Conservation (phyloP, 2,797 vertebrate species). For the Myotis findleyi region DNA sequence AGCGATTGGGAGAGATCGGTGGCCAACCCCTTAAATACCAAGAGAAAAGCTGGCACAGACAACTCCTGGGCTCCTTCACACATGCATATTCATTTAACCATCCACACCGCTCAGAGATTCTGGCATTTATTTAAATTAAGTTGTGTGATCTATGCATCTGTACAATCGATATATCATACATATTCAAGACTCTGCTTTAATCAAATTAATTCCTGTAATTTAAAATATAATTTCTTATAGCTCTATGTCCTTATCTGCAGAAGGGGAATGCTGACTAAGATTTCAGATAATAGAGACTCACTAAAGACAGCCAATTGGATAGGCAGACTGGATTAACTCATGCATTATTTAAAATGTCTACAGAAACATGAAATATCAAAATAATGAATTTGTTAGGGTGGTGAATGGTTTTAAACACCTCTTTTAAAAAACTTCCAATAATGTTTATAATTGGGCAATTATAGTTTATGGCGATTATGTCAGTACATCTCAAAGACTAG, state of each 20-base stretch:
- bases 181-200: neutral
- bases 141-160: neutral
- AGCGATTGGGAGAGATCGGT: neutral
- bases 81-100: neutral
- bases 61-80: constrained; percentile 3
- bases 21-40: neutral
- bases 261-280: neutral
- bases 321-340: neutral
- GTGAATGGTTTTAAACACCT: neutral
- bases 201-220: neutral
- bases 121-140: neutral
- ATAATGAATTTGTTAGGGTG: neutral
- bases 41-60: neutral
- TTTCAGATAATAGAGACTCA: neutral
- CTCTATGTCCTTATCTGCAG: neutral
- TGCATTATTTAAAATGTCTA: neutral
- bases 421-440: neutral
- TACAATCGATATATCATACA: neutral
- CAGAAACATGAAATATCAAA: neutral
- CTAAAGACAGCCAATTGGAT: neutral
- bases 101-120: neutral
- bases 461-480: constrained; percentile 12
- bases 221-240: neutral
- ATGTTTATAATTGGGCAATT: constrained; percentile 37
- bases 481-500: neutral